A percentile compares a stretch with the other conserved stretches of the same genome.
These are phyloP conservation scores for Irena cyanogastra DNA, from an alignment of 2,113 vertebrate genomes.

Conservation along the genomic window DNA sequence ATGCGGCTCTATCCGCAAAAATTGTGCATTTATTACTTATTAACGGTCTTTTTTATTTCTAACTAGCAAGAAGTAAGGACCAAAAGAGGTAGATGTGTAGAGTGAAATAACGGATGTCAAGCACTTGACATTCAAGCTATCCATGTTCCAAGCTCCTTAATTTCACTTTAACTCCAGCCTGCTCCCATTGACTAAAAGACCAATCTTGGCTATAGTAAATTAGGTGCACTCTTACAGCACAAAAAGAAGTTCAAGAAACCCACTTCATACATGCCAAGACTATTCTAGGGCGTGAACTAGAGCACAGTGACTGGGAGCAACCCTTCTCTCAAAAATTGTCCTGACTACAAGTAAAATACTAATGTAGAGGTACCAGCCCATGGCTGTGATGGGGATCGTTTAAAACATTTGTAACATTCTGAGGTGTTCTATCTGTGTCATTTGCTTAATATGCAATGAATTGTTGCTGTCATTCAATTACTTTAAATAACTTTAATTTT, in stretches of 20 bases:
- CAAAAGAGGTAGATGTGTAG: neutral
- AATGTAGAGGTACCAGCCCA: neutral
- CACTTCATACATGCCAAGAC: neutral
- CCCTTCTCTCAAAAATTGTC: neutral
- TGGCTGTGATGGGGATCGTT: neutral
- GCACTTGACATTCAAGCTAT: neutral
- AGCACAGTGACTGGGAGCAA: neutral
- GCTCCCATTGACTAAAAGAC: neutral
- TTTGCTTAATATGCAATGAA: neutral
- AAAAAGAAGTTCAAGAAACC: neutral
- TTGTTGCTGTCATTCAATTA: neutral
- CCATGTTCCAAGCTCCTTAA: neutral
- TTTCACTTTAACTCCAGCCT: neutral
- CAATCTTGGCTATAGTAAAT: neutral
- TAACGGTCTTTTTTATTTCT: neutral
- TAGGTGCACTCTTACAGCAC: neutral
- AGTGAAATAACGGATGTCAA: rapidly evolving
- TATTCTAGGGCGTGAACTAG: neutral
- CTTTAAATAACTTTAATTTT: neutral
- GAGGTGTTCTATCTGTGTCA: neutral
- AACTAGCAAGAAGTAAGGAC: neutral
- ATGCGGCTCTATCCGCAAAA: neutral
- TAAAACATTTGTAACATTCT: neutral
- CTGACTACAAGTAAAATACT: neutral
- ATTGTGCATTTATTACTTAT: neutral